A percentile compares a stretch with the other conserved stretches of the same genome.
These are phyloP conservation scores for Rhorus exstirpatorius DNA, from an alignment of 2,888 invertebrate species.

Conservation along the genomic window DNA sequence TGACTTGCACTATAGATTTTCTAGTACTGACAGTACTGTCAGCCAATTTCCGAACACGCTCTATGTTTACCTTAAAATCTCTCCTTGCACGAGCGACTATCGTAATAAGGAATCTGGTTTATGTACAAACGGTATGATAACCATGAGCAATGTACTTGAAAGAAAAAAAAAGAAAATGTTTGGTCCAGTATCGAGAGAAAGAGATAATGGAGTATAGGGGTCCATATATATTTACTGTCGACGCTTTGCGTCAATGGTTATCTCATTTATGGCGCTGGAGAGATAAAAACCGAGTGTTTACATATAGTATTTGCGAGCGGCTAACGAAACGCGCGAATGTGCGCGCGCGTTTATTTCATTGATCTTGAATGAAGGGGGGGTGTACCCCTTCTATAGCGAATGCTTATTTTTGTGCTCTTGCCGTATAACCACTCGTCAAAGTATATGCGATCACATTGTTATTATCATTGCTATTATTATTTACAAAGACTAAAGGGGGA, in stretches of 20 bases:
- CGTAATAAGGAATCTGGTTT: too few relatives aligned
- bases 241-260: constrained; percentile 12
- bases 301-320: constrained; percentile 55
- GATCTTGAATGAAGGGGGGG: constrained; percentile 52
- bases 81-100: too few relatives aligned
- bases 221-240: not conserved
- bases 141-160: too few relatives aligned
- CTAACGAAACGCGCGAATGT: too few relatives aligned
- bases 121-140: too few relatives aligned
- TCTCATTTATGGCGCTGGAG: constrained; percentile 2
- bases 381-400: not conserved
- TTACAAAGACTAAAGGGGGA: not conserved
- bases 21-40: too few relatives aligned
- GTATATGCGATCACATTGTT: too few relatives aligned
- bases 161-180: not conserved
- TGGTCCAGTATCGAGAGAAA: constrained; percentile 1
- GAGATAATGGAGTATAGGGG: not conserved
- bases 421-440: not conserved
- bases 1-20: too few relatives aligned
- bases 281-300: constrained; percentile 40
- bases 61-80: too few relatives aligned
- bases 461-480: not conserved
- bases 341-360: constrained; percentile 53
- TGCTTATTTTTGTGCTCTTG: constrained; percentile 22
- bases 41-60: too few relatives aligned